Base-by-base conservation (phyloP, 2,113 vertebrate genomes). In the Eclectus roratus region DNA sequence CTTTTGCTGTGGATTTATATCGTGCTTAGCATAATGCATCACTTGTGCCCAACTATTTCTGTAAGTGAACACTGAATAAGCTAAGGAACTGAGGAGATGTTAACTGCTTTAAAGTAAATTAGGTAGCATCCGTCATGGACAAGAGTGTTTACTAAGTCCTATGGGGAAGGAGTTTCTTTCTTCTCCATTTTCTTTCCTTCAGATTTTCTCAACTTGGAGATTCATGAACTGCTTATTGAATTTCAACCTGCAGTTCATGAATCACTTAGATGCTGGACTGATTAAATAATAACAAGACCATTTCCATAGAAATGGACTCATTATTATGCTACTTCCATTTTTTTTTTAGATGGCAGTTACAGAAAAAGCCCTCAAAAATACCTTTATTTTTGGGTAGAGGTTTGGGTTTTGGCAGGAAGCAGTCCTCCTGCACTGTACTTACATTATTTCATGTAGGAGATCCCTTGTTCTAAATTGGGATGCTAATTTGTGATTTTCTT, bases 281-380 rank as follows among this genome's bases (percentile, higher is more conserved):
- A 98, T 97, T 97, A 97, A 97, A 97, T 97, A 96, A 91, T 96
- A 96, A 95, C 39, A 80, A 96, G 88, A 93, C 33, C 23, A 98
- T 97, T 98, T 98, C 94, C 96, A 97, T 95, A 97, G 93, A 97
- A 98, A 98, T 96, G 6, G 91, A 56, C 68, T 98, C 64, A 95
- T 96, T 97, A 91, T 95, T 94, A 71, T 79, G 80, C 72, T 94
- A 68, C 41, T 87, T 91, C 53, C 20, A 11, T 47, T 20, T 46
- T 46, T 77, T 88, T 80, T 95, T 95, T 77, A 92, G 73, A 79
- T 96, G 73, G 31, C 41, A 93, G 71, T 25, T 93, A 65, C 61
- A 89, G 82, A 76, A 76, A 95, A 97, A 53, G 18, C 0, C 2
- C 6, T 47, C 18, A 69, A 88, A 91, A 69, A 44, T 44, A 71